Evolutionary conservation across 30 jellyfish, hydroid and myxozoan genomes (phyloP), one percentile per base, ranked within the genome.

Genomic region (Sanderia malayensis): DNA sequence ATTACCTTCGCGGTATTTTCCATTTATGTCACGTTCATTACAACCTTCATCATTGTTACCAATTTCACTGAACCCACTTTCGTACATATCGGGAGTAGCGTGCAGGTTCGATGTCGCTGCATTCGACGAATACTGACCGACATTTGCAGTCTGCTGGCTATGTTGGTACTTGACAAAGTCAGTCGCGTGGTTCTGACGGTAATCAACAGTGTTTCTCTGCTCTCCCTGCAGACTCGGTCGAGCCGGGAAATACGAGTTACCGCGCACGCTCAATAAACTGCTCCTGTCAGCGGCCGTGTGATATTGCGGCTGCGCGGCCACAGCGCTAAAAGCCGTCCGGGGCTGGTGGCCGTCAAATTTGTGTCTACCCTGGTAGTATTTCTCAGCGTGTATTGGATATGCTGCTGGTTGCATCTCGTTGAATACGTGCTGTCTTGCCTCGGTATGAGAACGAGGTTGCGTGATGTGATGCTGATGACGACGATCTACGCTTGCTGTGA

Each of bases 261-360:
- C 64, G 25, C 64, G 64, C 6, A 49, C 24, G 18, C 18, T 49
- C 64, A 49, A 49, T 11, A 49, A 49, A 24, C 64, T 49, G 27
- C 24, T 49, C 24, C 64, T 49, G 18, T 49, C 64, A 49, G 3
- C 4, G 18, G 23, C 64, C 3, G 64, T 49, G 11, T 19, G 64
- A 49, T 49, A 24, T 4, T 49, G 18, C 6, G 27, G 64, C 64
- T 49, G 64, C 6, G 24, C 27, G 7, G 11, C 18, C 6, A 19
- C 64, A 4, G 64, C 7, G 64, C 27, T 49, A 24, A 4, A 9
- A 49, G 27, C 23, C 3, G 27, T 11, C 8, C 64, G 64, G 64
- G 64, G 64, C 25, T 49, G 64, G 13, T 19, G 24, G n/a, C n/a
- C n/a, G n/a, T n/a, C n/a, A n/a, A n/a, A n/a, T n/a, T n/a, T n/a